Evolutionary conservation across 2,888 invertebrate genomes (phyloP), one percentile per base, ranked within the genome.

Genomic region (Pemphredon lugubris): DNA sequence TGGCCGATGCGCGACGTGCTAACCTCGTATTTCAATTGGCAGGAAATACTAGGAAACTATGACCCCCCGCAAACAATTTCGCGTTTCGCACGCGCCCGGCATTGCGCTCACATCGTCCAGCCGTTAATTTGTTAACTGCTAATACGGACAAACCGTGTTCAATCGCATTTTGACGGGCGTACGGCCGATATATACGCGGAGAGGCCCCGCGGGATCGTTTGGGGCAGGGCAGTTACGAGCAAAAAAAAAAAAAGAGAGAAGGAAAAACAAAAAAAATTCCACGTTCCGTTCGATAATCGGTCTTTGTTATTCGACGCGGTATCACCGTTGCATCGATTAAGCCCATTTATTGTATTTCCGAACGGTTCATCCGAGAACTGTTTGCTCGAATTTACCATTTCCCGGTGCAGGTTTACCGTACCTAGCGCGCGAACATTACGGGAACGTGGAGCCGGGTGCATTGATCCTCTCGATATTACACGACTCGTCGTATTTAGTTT

Each of bases 1-100:
- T 65, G 67, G 73, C 50, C 69, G 68, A 74, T 71, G 69, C 67
- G 67, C 63, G 61, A 50, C 63, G 66, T 65, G 48, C 67, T 77
- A 75, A 69, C 58, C 75, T 63, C 73, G 82, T 82, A 81, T 84
- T 84, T 84, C 84, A 81, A 84, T 84, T 79, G 81, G 77, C 60
- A 57, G 76, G 76, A 75, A 81, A 80, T 81, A 78, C 68, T 69
- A 74, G 75, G 42, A 73, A 21, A 39, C 71, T 50, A 37, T 47
- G 59, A 53, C 13, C 50, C 51, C 13, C 50, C 51, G 40, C 26
- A 5, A 47, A 57, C 74, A 61, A 71, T 69, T 63, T 66, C 55
- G 37, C 70, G 55, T 59, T 71, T 45, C 60, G 64, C 42, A 21
- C 32, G 9, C n/a, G 42, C 7, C n/a, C n/a, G n/a, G n/a, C n/a